A percentile compares a stretch with the other conserved stretches of the same genome.
These are phyloP conservation scores for Coendou prehensilis DNA, from an alignment of 2,797 vertebrate species.

Conservation along the genomic window DNA sequence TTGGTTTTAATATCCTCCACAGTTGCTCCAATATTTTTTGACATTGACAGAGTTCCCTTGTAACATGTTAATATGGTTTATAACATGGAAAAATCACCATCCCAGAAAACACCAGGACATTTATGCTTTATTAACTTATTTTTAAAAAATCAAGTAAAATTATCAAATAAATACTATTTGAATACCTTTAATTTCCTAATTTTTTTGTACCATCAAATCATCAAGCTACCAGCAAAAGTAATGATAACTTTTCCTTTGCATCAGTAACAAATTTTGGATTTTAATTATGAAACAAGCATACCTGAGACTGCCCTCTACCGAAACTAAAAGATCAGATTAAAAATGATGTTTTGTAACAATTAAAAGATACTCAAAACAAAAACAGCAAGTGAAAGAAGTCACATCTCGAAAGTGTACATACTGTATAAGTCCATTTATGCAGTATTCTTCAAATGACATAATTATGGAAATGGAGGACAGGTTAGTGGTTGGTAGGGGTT, in stretches of 20 bases:
- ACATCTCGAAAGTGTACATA: background rate
- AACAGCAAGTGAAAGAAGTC: background rate
- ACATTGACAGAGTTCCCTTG: slow-evolving; percentile 53
- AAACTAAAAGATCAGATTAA: background rate
- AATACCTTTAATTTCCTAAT: slow-evolving; percentile 40
- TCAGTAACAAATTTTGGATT: slow-evolving; percentile 36
- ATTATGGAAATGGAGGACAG: background rate
- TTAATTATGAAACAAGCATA: background rate
- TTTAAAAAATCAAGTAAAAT: slow-evolving; percentile 46
- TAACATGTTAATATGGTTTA: slow-evolving; percentile 53
- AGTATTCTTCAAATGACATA: background rate
- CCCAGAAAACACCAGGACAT: background rate
- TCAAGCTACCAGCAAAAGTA: background rate
- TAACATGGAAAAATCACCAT: background rate
- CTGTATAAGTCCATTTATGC: background rate
- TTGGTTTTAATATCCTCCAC: slow-evolving; percentile 40
- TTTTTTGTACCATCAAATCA: slow-evolving; percentile 25
- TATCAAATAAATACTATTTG: slow-evolving; percentile 17
- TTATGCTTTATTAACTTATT: slow-evolving; percentile 28
- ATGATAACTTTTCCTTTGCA: slow-evolving; percentile 10
- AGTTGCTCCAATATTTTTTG: slow-evolving; percentile 7
- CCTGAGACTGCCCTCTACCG: background rate
- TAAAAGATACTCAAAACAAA: background rate
- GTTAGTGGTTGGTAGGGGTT: background rate
- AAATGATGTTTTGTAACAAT: slow-evolving; percentile 32